Base-by-base conservation (phyloP, 2,888 invertebrate species). In the Bombylius discolor region DNA sequence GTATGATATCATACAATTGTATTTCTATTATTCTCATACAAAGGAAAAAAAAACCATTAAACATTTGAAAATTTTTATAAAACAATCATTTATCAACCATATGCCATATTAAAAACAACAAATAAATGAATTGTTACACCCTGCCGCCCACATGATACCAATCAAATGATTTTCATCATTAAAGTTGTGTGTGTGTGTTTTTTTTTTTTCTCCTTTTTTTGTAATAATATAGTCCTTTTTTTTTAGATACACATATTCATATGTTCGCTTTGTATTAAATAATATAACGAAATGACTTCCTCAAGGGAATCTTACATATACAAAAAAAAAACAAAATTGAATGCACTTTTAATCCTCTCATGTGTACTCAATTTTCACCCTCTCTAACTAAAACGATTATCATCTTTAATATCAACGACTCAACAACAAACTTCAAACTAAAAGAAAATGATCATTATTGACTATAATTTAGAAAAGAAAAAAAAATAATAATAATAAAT, bases 271-370 rank as follows among this genome's bases (percentile, higher is more conserved):
- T 14, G 6, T 45, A 45, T 45, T 7, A 44, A 11, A 42, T 42
- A 42, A 42, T 42, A 46, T 8, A 46, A 23, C 9, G 9, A 5
- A 47, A 31, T 31, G 31, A 47, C 49, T 59, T 55, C 55, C 58
- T 55, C 60, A 42, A 52, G 62, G 59, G 58, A 58, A 49, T 46
- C 55, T 33, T 54, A 45, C 11, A 47, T 47, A 6, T 1, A 32
- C 5, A 13, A 8, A 46, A 13, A 8, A 32, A 32, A 31, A 47
- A 39, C 55, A 53, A 59, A 68, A 68, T 69, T 68, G 69, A 71
- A 71, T 70, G 70, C 68, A 69, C 68, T 70, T 68, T 69, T 69
- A 72, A 71, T 71, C 70, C 66, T 59, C 58, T 60, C 62, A 63
- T 63, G 63, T 63, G 60, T 62, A 59, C 61, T 62, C 64, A 61